Percentiles rank a stretch among this genome's conserved stretches.
Conservation (phyloP, 92 coral and sea anemone genomes). For the Porites evermanni region DNA sequence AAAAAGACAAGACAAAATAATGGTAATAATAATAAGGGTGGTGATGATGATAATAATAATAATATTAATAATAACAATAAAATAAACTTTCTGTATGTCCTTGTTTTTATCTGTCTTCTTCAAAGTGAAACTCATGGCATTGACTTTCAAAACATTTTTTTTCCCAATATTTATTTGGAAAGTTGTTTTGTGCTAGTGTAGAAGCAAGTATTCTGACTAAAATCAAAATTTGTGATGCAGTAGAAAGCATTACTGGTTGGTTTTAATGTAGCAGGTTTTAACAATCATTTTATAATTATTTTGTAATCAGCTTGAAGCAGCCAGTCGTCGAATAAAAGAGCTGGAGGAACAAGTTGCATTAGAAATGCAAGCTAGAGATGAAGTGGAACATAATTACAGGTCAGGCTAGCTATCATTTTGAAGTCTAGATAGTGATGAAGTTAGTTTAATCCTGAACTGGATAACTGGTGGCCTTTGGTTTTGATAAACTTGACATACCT, state of each 20-base stretch:
- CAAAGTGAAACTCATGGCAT: too few species aligned
- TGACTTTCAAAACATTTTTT: too few species aligned
- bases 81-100: too few species aligned
- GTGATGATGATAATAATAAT: too few species aligned
- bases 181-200: too few species aligned
- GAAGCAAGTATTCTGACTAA: neutral
- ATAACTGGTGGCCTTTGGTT: neutral
- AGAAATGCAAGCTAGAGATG: slow-evolving; percentile 83
- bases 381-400: slow-evolving; percentile 89
- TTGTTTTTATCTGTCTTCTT: too few species aligned
- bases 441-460: neutral
- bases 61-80: too few species aligned
- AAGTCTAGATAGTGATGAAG: neutral
- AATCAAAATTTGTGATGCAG: neutral
- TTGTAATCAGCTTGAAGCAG: slow-evolving; percentile 69
- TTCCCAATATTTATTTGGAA: too few species aligned
- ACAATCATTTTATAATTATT: neutral
- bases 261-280: neutral
- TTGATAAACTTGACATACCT: neutral
- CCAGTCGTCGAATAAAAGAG: slow-evolving; percentile 67
- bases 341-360: slow-evolving; percentile 79
- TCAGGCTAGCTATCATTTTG: slow-evolving; percentile 21
- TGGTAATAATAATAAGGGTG: too few species aligned
- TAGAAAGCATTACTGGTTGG: neutral
- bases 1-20: too few species aligned